phyloP scores from a whole-genome alignment of 2,888 invertebrate species.

The Amorpha juglandis region DNA sequence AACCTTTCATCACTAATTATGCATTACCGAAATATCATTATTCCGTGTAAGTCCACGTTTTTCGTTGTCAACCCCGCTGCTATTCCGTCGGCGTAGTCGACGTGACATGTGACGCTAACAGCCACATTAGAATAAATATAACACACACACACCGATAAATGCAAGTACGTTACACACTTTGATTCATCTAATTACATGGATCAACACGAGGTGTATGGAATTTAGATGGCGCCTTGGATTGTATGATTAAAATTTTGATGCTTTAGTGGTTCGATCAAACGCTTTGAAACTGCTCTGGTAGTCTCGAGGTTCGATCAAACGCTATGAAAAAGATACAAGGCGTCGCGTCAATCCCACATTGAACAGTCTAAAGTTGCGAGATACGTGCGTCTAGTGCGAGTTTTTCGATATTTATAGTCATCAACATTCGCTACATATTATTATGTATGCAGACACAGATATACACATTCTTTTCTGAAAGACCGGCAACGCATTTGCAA shows the following conservation, averaged over 20 bases:
- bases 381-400: too few relatives aligned
- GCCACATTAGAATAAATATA: constrained; percentile 53
- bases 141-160: constrained; percentile 25
- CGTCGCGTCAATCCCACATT: too few relatives aligned
- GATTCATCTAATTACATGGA: constrained; percentile 35
- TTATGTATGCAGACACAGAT: too few relatives aligned
- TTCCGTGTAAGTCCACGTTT: constrained; percentile 39
- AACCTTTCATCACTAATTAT: constrained; percentile 8
- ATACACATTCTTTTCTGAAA: too few relatives aligned
- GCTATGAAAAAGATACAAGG: too few relatives aligned
- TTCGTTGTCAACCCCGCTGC: constrained; percentile 18
- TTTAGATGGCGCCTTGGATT: neutral
- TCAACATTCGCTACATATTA: too few relatives aligned
- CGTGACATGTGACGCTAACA: constrained; percentile 51
- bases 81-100: constrained; percentile 30
- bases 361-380: too few relatives aligned
- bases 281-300: too few relatives aligned
- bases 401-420: too few relatives aligned
- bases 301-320: too few relatives aligned
- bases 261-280: neutral
- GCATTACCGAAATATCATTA: constrained; percentile 15
- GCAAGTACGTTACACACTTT: constrained; percentile 30
- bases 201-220: constrained; percentile 9
- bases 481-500: too few relatives aligned
- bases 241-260: neutral